Evolutionary conservation across 2,797 vertebrate species (phyloP).

Genomic region (Ctenopoma kingsleyae): DNA sequence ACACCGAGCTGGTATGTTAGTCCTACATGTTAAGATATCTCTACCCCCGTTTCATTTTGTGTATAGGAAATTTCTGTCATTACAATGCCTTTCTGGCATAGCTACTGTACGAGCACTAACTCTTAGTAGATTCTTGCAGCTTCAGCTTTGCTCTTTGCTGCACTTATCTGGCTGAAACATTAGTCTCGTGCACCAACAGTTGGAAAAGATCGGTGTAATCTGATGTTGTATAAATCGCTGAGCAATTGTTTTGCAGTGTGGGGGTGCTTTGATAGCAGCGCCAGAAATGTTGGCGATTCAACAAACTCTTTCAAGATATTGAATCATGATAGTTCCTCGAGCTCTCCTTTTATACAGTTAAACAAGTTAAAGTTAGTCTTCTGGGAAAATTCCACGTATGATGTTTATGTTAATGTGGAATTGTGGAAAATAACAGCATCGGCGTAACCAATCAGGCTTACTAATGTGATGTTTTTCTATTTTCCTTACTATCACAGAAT

Average conservation of each 20-base stretch:
- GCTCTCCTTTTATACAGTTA: slow-evolving; percentile 13
- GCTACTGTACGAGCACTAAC: background rate
- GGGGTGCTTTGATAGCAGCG: slow-evolving; percentile 39
- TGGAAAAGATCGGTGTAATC: slow-evolving; percentile 63
- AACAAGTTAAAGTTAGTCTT: slow-evolving; percentile 8
- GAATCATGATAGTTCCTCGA: slow-evolving; percentile 1
- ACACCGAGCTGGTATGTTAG: slow-evolving; percentile 5
- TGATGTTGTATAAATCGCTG: slow-evolving; percentile 61
- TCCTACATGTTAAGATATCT: slow-evolving; percentile 2
- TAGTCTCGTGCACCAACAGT: slow-evolving; percentile 47
- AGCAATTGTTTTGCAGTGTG: slow-evolving; percentile 46
- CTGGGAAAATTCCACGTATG: slow-evolving; percentile 18
- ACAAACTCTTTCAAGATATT: slow-evolving; percentile 32
- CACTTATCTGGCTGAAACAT: slow-evolving; percentile 58
- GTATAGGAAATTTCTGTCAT: background rate
- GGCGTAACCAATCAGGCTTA: background rate
- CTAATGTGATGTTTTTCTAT: background rate
- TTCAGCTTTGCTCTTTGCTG: slow-evolving; percentile 26
- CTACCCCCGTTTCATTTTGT: background rate
- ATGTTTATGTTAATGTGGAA: background rate
- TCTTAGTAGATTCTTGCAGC: slow-evolving; percentile 12
- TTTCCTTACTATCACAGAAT: slow-evolving; percentile 5
- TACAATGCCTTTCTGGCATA: background rate
- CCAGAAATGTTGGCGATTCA: slow-evolving; percentile 51
- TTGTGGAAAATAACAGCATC: slow-evolving; percentile 18